Base-by-base conservation (phyloP, 2,888 invertebrate species). In the Smittia sp. region DNA sequence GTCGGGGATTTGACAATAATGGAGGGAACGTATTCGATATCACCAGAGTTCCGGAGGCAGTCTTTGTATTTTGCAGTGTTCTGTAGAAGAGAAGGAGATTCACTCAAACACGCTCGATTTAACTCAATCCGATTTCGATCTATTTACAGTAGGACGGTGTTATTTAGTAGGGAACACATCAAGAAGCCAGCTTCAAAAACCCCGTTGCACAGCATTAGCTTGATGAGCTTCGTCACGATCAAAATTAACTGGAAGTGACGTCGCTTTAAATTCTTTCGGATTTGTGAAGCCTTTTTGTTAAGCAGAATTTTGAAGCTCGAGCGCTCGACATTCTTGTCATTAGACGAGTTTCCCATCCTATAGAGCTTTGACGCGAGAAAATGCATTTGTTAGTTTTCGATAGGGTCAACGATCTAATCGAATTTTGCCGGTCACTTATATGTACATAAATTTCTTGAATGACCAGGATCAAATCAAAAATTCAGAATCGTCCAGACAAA, bases 1-100 rank as follows among this genome's bases (percentile, higher is more conserved):
- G 87, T 79, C 89, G 88, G 15, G 89, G 84, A 69, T 90, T 89
- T 77, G 89, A 87, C 52, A 91, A 83, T 69, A 91, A 84, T 74
- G 85, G 85, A 0, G 93, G 91, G 78, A 90, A 92, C 13, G 90
- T 90, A 78, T 93, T 93, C 77, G 89, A 90, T 79, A 90, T 91
- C 32, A 91, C 79, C 76, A 81, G 80, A 38, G 81, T 79, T 73
- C 76, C 76, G 20, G 73, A 74, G 2, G 75, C 75, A 41, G 69
- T 72, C 67, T 75, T 76, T 25, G 75, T 75, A 18, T 74, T 75
- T 65, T 76, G 75, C 32, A 74, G 54, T 1, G 73, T 75, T 7
- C 72, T 72, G 11, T 22, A 22, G 41, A 24, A 20, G 13, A 66
- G 1, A n/a, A n/a, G n/a, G 39, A 39, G 13, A 39, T 7, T 39